Evolutionary conservation across 1,140 invertebrate genomes (phyloP), one percentile per base, ranked within the genome.

Genomic region (Lerema accius): DNA sequence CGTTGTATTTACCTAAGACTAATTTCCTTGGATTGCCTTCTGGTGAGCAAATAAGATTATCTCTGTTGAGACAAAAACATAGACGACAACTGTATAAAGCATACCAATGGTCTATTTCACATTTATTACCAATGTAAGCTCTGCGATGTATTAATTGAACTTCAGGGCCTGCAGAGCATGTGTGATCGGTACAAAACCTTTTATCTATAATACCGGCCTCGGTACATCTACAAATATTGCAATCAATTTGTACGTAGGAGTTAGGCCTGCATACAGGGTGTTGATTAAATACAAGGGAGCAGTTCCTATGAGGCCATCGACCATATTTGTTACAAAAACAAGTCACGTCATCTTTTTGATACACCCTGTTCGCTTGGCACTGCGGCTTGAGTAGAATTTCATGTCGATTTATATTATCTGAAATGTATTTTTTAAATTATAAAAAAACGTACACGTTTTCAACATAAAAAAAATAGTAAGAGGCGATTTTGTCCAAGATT

Each of bases 151-250:
- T 50, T 26, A 4, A 23, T 11, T 40, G 48, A 6, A 55, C 11
- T 50, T 16, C 13, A 16, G 5, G 23, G 26, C 64, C 19, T 23
- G 58, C 49, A 5, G 62, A 37, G 58, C 85, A 88, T 2, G 37
- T 45, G 49, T 78, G 80, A 65, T 65, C 73, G 4, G 83, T 88
- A 39, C 85, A 88, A 35, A 67, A 69, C 7, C 70, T 51, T 49
- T 60, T 46, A n/a, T 78, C 67, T 7, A 86, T 65, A 17, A 55
- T 28, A 4, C 82, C 82, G 6, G 69, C 37, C 0, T 61, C 17
- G 5, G 61, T 67, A 51, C 84, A 87, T 35, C 71, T 55, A 35
- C 85, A 88, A 3, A 88, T 49, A 37, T 86, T 88, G 39, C 85
- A 88, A 35, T 79, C 71, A 0, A 79, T 23, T n/a, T 50, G 40